A percentile compares a stretch with the other conserved stretches of the same genome.
phyloP scores from a whole-genome alignment of 1,140 invertebrate genomes.

The Brachystomella parvula region DNA sequence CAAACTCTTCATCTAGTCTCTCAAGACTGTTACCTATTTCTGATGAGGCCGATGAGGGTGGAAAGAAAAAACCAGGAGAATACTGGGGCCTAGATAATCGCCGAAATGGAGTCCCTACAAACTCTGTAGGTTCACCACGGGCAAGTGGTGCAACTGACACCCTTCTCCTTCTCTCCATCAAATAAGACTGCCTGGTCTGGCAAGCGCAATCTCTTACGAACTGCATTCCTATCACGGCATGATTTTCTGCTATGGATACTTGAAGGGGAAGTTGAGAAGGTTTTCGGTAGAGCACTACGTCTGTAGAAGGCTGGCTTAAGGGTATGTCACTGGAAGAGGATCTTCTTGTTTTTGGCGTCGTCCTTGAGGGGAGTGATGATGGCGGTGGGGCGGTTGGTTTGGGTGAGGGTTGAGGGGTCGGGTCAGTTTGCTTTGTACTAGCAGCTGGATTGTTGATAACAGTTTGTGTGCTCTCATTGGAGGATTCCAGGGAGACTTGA shows the following conservation, averaged over 20 bases:
- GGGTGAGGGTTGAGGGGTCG: too few species aligned
- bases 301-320: neutral
- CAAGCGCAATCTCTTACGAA: neutral
- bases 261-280: neutral
- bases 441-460: too few species aligned
- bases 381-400: neutral
- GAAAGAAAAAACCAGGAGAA: neutral
- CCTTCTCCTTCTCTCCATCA: neutral
- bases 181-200: neutral
- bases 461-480: too few species aligned
- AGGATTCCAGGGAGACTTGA: too few species aligned
- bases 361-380: too few species aligned
- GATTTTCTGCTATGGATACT: too few species aligned
- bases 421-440: too few species aligned
- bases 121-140: neutral
- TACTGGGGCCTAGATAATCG: neutral
- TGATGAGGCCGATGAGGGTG: neutral
- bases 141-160: neutral
- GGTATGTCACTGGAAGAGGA: neutral
- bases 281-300: neutral
- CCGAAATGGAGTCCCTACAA: neutral
- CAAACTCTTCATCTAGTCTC: conserved; percentile 6
- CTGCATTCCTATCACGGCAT: too few species aligned
- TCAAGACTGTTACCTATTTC: conserved; percentile 11
- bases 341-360: neutral